Evolutionary conservation across 1,140 invertebrate genomes (phyloP), one percentile per base, ranked within the genome.

Genomic region (Maniola jurtina): DNA sequence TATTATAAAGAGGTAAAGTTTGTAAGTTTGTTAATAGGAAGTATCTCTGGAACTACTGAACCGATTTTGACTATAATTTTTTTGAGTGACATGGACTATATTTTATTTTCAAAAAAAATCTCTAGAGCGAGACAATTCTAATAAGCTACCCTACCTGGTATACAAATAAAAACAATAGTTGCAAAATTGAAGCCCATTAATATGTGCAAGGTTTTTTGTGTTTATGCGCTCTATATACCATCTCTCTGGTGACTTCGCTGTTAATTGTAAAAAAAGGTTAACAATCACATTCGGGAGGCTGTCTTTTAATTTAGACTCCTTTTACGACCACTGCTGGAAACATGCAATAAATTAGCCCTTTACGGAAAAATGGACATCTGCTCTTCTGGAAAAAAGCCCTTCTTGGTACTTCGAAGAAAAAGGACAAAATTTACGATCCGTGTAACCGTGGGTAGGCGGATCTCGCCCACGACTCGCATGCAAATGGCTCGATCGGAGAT

Each of bases 381-480:
- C 70, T 87, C 74, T 77, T 79, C 70, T 73, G 73, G 74, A 80
- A 86, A 89, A 89, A 88, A 81, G 71, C 78, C 80, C 77, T 83
- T 73, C 80, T 81, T 83, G 73, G 76, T 81, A 86, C 74, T 85
- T 84, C 68, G 76, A 83, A 84, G 81, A 84, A 86, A 86, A 87
- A 88, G 80, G 84, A 88, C 84, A 78, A 85, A 90, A 88, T 88
- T 88, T 88, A 90, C 84, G 86, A 84, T 71, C 79, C 77, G 77
- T 81, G 79, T 88, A 83, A 79, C 76, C 79, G 81, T 85, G 83
- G 83, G 84, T 88, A 84, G 84, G 79, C 80, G 80, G 78, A 79
- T 68, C 75, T 74, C 86, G 77, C 81, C 83, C 76, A 86, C 81
- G 81, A 79, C 74, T 70, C 78, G 84, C 85, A 88, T 90, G 85